Evolutionary conservation across 2,888 invertebrate species (phyloP), one percentile per base, ranked within the genome.

Genomic region (Lissocephala sabroskyi): DNA sequence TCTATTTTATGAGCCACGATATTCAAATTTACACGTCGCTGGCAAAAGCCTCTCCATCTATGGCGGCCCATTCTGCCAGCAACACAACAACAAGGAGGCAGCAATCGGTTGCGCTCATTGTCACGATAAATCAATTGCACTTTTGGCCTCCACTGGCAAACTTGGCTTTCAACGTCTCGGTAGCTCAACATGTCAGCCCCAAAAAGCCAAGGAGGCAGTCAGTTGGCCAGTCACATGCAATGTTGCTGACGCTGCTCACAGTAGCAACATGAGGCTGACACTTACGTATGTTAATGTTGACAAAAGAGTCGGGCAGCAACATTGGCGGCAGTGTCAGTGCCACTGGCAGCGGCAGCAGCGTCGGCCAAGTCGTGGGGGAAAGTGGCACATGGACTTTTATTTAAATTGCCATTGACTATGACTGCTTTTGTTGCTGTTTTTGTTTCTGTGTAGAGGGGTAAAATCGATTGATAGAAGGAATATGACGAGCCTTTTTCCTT

Each of bases 251-350:
- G 44, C 33, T 43, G 49, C 41, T 52, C 45, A 63, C 79, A 62
- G 78, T 73, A 78, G 80, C 73, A 62, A 63, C 73, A 75, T 63
- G 50, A 60, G 53, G 59, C 66, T 76, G 79, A 75, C 79, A 79
- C 78, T 80, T 80, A 76, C 75, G 74, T 79, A 79, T 79, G 80
- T 79, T 80, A 80, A 80, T 80, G 67, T 62, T 78, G 78, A 75
- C 75, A 73, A 79, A 74, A 77, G 65, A 71, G 65, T 51, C 56
- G 43, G 54, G 65, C 54, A 63, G 55, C 44, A 49, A 55, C 56
- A 48, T 49, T 53, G 33, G 52, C 49, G 49, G 45, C 60, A 56
- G 36, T 42, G 35, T 35, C 30, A 56, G 36, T 42, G 35, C 33
- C 30, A 42, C 32, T 37, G 39, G 3, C 40, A 33, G 13, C 47